Conservation (phyloP, 2,797 vertebrate species). For the Mormyrus hasselquistii region DNA sequence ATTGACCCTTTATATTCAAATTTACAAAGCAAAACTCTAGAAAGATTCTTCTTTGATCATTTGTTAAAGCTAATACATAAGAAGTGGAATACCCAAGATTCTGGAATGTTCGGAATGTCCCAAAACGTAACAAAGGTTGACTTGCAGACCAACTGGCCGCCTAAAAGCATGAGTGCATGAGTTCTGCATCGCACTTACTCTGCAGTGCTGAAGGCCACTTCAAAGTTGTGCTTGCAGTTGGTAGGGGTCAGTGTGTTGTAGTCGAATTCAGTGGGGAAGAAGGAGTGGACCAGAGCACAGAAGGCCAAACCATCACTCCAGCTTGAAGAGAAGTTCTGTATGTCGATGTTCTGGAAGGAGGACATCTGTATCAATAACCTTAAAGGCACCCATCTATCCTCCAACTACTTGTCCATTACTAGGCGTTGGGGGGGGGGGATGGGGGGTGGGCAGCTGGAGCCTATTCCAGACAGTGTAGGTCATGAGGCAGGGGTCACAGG, state of each 20-base stretch:
- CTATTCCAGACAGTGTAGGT: not conserved
- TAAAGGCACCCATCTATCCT: not conserved
- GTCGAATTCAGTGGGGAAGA: constrained; percentile 90
- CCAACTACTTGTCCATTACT: too few species aligned
- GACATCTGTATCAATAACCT: not conserved
- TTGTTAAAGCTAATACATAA: not conserved
- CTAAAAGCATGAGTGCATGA: not conserved
- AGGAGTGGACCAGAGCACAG: constrained; percentile 89
- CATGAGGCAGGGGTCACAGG: not conserved
- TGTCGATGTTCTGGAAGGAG: constrained; percentile 74
- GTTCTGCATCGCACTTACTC: constrained; percentile 69
- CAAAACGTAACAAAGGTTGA: not conserved
- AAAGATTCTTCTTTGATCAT: constrained; percentile 6
- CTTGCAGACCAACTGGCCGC: not conserved
- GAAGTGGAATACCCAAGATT: not conserved
- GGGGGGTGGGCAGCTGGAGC: not conserved
- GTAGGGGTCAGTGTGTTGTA: constrained; percentile 70
- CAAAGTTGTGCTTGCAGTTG: constrained; percentile 78
- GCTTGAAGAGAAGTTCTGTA: constrained; percentile 93
- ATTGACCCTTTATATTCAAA: not conserved
- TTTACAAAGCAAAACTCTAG: not conserved
- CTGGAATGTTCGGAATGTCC: not conserved
- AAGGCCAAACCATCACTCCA: constrained; percentile 95
- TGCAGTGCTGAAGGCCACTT: constrained; percentile 79
- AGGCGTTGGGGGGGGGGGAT: not conserved